phyloP scores from a whole-genome alignment of 2,797 vertebrate genomes.

The Apogon hyalosoma region DNA sequence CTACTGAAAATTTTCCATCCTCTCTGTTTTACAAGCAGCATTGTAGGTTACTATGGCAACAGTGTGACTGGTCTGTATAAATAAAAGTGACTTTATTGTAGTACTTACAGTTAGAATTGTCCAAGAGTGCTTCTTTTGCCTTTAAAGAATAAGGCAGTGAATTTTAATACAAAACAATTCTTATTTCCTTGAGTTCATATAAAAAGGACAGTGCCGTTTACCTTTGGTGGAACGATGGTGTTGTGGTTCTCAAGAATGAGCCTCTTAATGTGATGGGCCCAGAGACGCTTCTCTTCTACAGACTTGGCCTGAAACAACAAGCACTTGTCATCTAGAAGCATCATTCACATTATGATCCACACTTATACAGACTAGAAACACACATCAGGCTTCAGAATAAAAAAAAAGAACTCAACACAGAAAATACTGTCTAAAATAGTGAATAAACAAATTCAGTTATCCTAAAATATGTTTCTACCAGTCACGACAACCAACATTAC shows the following conservation, averaged over 20 bases:
- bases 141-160: slow-evolving; percentile 56
- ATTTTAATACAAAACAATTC: slow-evolving; percentile 5
- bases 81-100: slow-evolving; percentile 12
- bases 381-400: not conserved
- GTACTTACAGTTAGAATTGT: slow-evolving; percentile 92
- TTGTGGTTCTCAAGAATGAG: slow-evolving; percentile 98
- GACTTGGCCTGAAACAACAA: slow-evolving; percentile 88
- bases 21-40: slow-evolving; percentile 27
- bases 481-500: not conserved
- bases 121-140: slow-evolving; percentile 93
- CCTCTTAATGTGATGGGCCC: slow-evolving; percentile 96
- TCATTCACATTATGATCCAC: not conserved
- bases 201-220: slow-evolving; percentile 53
- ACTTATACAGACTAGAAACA: not conserved
- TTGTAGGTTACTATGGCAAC: slow-evolving; percentile 53
- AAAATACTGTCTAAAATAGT: not conserved
- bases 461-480: not conserved
- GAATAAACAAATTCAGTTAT: not conserved
- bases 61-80: slow-evolving; percentile 3
- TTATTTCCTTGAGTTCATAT: not conserved
- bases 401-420: not conserved
- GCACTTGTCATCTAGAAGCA: slow-evolving; percentile 9
- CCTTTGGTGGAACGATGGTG: slow-evolving; percentile 92
- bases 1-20: slow-evolving; percentile 29
- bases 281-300: slow-evolving; percentile 91